Conservation (phyloP, 2,113 vertebrate species). For the Paedocypris sp. region DNA sequence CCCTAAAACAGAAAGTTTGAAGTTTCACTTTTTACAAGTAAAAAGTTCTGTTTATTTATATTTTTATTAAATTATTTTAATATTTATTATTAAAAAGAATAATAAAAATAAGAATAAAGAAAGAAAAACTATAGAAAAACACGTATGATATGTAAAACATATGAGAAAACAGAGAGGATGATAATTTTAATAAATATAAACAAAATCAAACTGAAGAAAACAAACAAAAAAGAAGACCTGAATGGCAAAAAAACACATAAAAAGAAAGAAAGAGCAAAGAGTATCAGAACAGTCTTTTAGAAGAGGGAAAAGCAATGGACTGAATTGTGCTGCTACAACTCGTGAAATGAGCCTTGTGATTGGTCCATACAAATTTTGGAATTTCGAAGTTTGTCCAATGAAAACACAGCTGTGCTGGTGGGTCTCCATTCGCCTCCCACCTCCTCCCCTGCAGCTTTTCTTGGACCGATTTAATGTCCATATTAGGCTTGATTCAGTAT, state of each 20-base stretch:
- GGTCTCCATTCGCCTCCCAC: constrained; percentile 41
- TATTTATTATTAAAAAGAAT: too few species aligned
- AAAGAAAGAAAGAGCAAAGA: background rate
- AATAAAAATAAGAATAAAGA: too few species aligned
- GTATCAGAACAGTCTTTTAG: background rate
- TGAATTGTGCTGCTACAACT: constrained; percentile 23
- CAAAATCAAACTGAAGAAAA: too few species aligned
- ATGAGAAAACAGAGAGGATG: too few species aligned
- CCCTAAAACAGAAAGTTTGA: too few species aligned
- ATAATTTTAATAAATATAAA: too few species aligned
- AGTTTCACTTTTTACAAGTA: too few species aligned
- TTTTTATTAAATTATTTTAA: too few species aligned
- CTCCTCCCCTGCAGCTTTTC: constrained; percentile 48
- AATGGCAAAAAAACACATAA: background rate
- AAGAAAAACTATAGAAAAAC: too few species aligned
- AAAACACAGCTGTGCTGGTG: constrained; percentile 29
- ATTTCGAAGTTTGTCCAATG: constrained; percentile 59
- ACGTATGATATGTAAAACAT: too few species aligned
- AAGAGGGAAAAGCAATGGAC: background rate
- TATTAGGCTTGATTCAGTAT: constrained; percentile 55
- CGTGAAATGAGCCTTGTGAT: constrained; percentile 39
- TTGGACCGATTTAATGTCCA: constrained; percentile 57
- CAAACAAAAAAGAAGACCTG: too few species aligned
- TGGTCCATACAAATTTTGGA: constrained; percentile 48
- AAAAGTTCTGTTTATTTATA: too few species aligned